Conservation (phyloP, 2,888 invertebrate genomes). For the Drosophila helvetica region DNA sequence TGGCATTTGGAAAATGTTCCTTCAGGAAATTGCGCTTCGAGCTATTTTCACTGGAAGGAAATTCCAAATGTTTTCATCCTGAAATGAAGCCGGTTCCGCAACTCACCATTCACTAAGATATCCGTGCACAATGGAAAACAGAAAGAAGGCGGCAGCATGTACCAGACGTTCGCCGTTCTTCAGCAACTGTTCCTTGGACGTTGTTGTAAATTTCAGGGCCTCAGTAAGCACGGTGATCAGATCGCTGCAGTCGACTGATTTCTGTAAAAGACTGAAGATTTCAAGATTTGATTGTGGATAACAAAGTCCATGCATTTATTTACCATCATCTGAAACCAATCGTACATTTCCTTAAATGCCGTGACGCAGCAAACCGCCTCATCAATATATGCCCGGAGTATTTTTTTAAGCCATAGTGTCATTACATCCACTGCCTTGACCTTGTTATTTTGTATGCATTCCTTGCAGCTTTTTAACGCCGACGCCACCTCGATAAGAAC, state of each 20-base stretch:
- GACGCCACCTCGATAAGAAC: slow-evolving; percentile 22
- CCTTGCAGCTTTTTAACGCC: slow-evolving; percentile 48
- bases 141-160: slow-evolving; percentile 39
- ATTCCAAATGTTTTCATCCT: background rate
- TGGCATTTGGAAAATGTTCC: slow-evolving; percentile 24
- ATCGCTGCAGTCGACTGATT: slow-evolving; percentile 19
- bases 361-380: slow-evolving; percentile 26
- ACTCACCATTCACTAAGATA: slow-evolving; percentile 33
- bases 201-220: slow-evolving; percentile 35
- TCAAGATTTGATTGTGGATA: background rate
- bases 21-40: slow-evolving; percentile 12
- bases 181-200: slow-evolving; percentile 25
- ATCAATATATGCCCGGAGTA: slow-evolving; percentile 52
- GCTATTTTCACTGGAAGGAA: slow-evolving; percentile 9
- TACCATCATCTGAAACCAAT: slow-evolving; percentile 50
- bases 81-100: background rate
- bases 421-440: slow-evolving; percentile 41
- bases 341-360: slow-evolving; percentile 39
- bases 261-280: slow-evolving; percentile 22
- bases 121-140: slow-evolving; percentile 45
- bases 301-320: background rate
- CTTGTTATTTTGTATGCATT: slow-evolving; percentile 28
- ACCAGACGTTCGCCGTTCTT: slow-evolving; percentile 41
- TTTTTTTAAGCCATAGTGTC: slow-evolving; percentile 57
- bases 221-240: slow-evolving; percentile 35